phyloP scores from a whole-genome alignment of 2,888 invertebrate genomes.

The Zaprionus bogoriensis region DNA sequence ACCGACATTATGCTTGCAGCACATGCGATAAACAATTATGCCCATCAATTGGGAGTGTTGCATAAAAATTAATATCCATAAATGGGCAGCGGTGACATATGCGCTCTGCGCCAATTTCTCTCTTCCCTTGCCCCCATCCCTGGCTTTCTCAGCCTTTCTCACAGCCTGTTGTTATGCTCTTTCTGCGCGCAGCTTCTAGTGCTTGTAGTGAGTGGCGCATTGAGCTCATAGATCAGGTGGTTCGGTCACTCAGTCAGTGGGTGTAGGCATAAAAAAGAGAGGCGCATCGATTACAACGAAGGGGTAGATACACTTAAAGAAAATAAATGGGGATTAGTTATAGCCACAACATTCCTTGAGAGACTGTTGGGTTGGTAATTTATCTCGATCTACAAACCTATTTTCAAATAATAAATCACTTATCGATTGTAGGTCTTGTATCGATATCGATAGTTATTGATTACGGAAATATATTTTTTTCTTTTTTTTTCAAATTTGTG shows the following conservation, averaged over 20 bases:
- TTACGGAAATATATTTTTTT: no score
- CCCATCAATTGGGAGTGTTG: constrained; percentile 66
- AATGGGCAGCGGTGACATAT: constrained; percentile 61
- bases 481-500: no score
- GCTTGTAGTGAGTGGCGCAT: not conserved
- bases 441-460: no score
- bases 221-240: constrained; percentile 54
- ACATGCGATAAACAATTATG: constrained; percentile 53
- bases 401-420: no score
- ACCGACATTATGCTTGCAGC: constrained; percentile 5
- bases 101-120: constrained; percentile 23
- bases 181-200: not conserved
- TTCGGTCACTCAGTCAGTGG: constrained; percentile 25
- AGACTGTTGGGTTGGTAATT: no score
- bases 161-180: not conserved
- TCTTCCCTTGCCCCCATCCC: not conserved
- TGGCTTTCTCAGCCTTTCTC: not conserved
- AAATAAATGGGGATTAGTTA: no score
- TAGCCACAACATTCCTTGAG: no score
- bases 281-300: not conserved
- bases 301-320: not conserved
- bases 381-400: no score
- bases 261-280: constrained; percentile 2
- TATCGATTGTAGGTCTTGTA: no score
- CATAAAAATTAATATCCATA: constrained; percentile 71